These are phyloP conservation scores for Hybognathus amarus DNA, from an alignment of 2,797 vertebrate genomes.

Conservation along the genomic window DNA sequence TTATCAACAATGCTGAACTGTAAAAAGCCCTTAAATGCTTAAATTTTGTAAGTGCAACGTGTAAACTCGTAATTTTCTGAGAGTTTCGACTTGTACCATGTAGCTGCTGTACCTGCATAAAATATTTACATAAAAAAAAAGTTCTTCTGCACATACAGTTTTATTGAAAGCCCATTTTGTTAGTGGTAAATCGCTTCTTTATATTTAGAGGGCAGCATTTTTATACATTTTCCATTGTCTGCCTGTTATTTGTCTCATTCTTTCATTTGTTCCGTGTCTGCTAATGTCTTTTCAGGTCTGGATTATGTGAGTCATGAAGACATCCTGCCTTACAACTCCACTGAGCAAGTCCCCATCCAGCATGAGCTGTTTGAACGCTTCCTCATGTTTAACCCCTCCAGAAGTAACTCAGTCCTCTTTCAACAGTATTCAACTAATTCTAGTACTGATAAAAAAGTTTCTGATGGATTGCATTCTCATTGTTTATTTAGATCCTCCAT, in stretches of 20 bases:
- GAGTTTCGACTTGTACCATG: too few species aligned
- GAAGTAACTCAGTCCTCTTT: conserved; percentile 78
- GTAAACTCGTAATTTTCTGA: too few species aligned
- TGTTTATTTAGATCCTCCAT: conserved; percentile 81
- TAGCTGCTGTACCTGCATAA: too few species aligned
- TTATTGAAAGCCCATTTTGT: not conserved
- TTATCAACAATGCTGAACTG: too few species aligned
- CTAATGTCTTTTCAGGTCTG: conserved; percentile 79
- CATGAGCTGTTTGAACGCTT: conserved; percentile 98
- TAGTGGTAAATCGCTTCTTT: not conserved
- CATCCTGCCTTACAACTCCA: conserved; percentile 95
- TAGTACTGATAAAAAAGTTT: not conserved
- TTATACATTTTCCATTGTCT: not conserved
- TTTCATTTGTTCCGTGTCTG: not conserved
- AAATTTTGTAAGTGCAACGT: too few species aligned
- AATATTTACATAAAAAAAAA: too few species aligned
- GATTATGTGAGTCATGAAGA: conserved; percentile 99
- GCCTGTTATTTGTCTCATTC: not conserved
- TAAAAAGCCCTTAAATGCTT: too few species aligned
- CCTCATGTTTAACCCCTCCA: conserved; percentile 89
- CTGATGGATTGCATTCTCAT: not conserved
- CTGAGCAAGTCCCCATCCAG: conserved; percentile 95
- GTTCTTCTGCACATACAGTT: not conserved
- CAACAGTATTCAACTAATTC: not conserved
- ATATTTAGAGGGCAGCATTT: not conserved